phyloP scores from a whole-genome alignment of 2,888 invertebrate species.

The Lysandra bellargus region DNA sequence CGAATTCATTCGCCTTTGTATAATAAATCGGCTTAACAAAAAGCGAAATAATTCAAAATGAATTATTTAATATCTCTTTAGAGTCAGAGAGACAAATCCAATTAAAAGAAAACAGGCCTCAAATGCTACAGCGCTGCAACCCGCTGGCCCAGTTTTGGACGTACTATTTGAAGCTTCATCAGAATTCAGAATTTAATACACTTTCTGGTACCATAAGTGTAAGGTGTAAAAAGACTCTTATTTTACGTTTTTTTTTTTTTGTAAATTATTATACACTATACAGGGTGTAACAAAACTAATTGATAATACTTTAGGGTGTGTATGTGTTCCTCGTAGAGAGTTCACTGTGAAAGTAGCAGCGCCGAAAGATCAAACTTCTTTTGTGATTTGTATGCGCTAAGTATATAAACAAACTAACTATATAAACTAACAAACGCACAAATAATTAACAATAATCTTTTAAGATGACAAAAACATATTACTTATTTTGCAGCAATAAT shows the following conservation, averaged over 20 bases:
- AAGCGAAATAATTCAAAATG: not conserved
- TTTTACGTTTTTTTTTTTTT: not conserved
- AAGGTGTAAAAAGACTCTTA: not conserved
- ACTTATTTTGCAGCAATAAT: too few relatives aligned
- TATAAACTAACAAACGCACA: too few relatives aligned
- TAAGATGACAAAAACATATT: too few relatives aligned
- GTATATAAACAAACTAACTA: too few relatives aligned
- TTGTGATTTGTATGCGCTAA: too few relatives aligned
- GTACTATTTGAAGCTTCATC: not conserved
- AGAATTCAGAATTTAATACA: not conserved
- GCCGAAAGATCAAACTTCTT: too few relatives aligned
- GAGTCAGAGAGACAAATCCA: conserved; percentile 39
- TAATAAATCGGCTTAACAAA: not conserved
- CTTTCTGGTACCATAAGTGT: not conserved
- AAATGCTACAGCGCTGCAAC: conserved; percentile 25
- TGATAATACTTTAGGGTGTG: too few relatives aligned
- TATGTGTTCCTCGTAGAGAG: too few relatives aligned
- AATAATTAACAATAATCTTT: too few relatives aligned
- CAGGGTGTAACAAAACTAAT: too few relatives aligned
- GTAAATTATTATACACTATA: too few relatives aligned
- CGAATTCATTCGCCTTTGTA: not conserved
- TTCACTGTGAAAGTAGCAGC: too few relatives aligned
- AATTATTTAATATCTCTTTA: not conserved
- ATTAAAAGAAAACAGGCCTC: conserved; percentile 35
- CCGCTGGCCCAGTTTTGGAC: not conserved